phyloP scores from a whole-genome alignment of 2,113 vertebrate genomes.

The Pterophyllum scalare region DNA sequence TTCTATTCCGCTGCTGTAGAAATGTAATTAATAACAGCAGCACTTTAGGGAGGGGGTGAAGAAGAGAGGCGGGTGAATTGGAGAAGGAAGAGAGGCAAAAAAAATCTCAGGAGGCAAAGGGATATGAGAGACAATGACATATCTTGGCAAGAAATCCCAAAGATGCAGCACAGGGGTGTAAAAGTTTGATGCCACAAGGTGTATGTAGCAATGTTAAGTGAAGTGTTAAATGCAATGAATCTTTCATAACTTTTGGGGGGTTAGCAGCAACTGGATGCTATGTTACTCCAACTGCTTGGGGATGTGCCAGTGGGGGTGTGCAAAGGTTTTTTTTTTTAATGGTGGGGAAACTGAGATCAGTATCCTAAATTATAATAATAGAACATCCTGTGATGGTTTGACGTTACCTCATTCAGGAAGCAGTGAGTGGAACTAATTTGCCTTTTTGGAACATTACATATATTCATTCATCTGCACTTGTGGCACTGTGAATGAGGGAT shows the following conservation, averaged over 20 bases:
- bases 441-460: not conserved
- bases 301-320: not conserved
- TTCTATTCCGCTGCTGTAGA: slow-evolving; percentile 31
- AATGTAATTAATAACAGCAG: slow-evolving; percentile 64
- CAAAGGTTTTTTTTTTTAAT: not conserved
- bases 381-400: not conserved
- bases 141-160: not conserved
- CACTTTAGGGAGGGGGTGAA: slow-evolving; percentile 16
- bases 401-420: not conserved
- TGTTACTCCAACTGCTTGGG: not conserved
- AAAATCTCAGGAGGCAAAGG: not conserved
- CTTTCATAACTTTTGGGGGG: slow-evolving; percentile 22
- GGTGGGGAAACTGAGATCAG: no score
- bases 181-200: slow-evolving; percentile 49
- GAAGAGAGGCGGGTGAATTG: not conserved
- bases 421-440: slow-evolving; percentile 8
- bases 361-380: not conserved
- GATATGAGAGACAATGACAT: not conserved
- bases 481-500: not conserved
- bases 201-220: slow-evolving; percentile 26
- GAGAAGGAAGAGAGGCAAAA: not conserved
- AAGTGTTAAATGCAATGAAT: slow-evolving; percentile 28
- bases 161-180: not conserved
- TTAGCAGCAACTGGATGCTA: not conserved
- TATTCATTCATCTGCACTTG: not conserved